Conservation (phyloP, 2,113 vertebrate species). For the Coryphaenoides rupestris region DNA sequence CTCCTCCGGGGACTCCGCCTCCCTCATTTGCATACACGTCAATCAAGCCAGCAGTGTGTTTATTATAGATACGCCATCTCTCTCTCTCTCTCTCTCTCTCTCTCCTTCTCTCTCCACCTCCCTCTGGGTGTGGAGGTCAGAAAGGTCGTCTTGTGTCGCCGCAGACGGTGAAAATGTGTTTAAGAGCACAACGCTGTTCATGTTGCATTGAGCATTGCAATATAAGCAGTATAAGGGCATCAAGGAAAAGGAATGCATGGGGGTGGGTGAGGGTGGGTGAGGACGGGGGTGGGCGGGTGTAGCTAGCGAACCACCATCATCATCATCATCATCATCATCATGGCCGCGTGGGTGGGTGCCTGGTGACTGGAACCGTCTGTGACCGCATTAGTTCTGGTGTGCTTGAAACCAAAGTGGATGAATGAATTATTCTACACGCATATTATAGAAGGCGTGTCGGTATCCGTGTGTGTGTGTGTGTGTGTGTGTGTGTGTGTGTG, state of each 20-base stretch:
- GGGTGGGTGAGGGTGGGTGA: too few species aligned
- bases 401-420: background rate
- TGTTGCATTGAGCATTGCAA: too few species aligned
- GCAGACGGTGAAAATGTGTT: slow-evolving; percentile 9
- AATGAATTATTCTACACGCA: background rate
- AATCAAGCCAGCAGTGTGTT: slow-evolving; percentile 55
- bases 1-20: slow-evolving; percentile 59
- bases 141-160: slow-evolving; percentile 45
- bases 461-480: too few species aligned
- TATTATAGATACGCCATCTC: slow-evolving; percentile 43
- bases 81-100: too few species aligned
- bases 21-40: slow-evolving; percentile 64
- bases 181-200: slow-evolving; percentile 1
- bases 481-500: too few species aligned
- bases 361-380: background rate
- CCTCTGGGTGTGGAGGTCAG: slow-evolving; percentile 29
- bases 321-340: too few species aligned
- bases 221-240: background rate
- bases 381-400: background rate
- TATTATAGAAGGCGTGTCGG: slow-evolving; percentile 16
- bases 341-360: too few species aligned
- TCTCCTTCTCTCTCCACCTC: slow-evolving; percentile 31
- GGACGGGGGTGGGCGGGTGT: too few species aligned
- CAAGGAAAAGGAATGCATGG: background rate
- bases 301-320: too few species aligned